Conservation (phyloP, 1,140 invertebrate genomes). For the Drosophila suzukii region DNA sequence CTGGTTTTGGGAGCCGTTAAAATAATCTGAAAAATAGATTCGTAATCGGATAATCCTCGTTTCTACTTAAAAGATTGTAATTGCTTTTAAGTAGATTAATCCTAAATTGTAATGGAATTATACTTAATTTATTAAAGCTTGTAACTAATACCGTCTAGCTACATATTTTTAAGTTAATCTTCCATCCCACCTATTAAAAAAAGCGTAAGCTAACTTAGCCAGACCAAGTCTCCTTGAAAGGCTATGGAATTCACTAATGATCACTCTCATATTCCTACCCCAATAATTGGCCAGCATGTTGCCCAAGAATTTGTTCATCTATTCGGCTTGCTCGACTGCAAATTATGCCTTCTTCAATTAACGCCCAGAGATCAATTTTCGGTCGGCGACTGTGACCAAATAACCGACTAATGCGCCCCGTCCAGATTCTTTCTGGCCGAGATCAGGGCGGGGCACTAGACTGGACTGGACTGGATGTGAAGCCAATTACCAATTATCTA, state of each 20-base stretch:
- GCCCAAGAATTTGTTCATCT: slow-evolving; percentile 32
- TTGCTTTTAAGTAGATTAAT: too few species aligned
- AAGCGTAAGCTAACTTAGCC: not conserved
- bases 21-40: not conserved
- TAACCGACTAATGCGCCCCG: slow-evolving; percentile 40
- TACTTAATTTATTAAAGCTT: too few species aligned
- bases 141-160: too few species aligned
- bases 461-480: slow-evolving; percentile 68
- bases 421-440: slow-evolving; percentile 45
- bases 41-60: not conserved
- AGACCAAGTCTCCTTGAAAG: slow-evolving; percentile 6
- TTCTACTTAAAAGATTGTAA: not conserved
- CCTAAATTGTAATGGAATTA: too few species aligned
- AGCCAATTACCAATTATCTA: slow-evolving; percentile 84
- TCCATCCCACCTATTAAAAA: too few species aligned
- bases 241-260: slow-evolving; percentile 11
- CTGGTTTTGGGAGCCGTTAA: not conserved
- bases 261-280: slow-evolving; percentile 21
- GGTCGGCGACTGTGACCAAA: slow-evolving; percentile 37
- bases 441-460: slow-evolving; percentile 34
- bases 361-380: slow-evolving; percentile 59
- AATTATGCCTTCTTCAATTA: slow-evolving; percentile 79
- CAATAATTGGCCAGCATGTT: slow-evolving; percentile 61
- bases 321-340: slow-evolving; percentile 24
- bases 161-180: too few species aligned